Percentiles rank a stretch among this genome's conserved stretches.
Evolutionary conservation across 1,140 invertebrate species (phyloP).

Genomic region (Whitmania pigra): DNA sequence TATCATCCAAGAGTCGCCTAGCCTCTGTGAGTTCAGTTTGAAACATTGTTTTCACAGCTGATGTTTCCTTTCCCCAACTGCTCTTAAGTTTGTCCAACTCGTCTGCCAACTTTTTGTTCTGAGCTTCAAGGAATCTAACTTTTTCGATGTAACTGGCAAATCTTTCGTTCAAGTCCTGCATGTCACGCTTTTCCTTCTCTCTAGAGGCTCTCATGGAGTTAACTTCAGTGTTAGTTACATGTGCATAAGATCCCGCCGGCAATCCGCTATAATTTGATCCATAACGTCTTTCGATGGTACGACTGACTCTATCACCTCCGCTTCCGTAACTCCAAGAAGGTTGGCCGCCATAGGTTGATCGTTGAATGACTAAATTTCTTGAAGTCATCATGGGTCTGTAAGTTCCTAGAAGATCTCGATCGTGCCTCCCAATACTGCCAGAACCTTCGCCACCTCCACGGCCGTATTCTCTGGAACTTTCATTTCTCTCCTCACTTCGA

Average conservation of each 20-base stretch:
- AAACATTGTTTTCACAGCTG: constrained; percentile 17
- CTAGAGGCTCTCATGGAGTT: constrained; percentile 39
- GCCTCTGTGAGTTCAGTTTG: constrained; percentile 27
- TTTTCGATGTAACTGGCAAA: constrained; percentile 25
- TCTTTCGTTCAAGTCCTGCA: constrained; percentile 25
- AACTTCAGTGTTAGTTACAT: constrained; percentile 37
- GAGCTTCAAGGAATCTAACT: constrained; percentile 20
- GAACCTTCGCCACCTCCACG: not conserved
- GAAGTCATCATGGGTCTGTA: constrained; percentile 38
- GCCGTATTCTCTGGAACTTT: not conserved
- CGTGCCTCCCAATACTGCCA: not conserved
- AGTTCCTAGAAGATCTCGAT: not conserved
- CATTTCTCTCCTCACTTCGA: not conserved
- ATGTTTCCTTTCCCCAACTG: constrained; percentile 13
- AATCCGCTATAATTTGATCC: constrained; percentile 15
- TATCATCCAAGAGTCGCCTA: constrained; percentile 24
- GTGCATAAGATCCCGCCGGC: constrained; percentile 29
- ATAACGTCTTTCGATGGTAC: not conserved
- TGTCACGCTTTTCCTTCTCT: constrained; percentile 32
- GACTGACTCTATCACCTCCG: constrained; percentile 13
- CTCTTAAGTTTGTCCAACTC: constrained; percentile 17
- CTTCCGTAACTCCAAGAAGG: constrained; percentile 22
- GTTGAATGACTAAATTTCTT: constrained; percentile 31
- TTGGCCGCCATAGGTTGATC: constrained; percentile 27
- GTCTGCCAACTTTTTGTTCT: constrained; percentile 19